Evolutionary conservation across 2,113 vertebrate genomes (phyloP), one percentile per base, ranked within the genome.

Genomic region (Trogon surrucura): DNA sequence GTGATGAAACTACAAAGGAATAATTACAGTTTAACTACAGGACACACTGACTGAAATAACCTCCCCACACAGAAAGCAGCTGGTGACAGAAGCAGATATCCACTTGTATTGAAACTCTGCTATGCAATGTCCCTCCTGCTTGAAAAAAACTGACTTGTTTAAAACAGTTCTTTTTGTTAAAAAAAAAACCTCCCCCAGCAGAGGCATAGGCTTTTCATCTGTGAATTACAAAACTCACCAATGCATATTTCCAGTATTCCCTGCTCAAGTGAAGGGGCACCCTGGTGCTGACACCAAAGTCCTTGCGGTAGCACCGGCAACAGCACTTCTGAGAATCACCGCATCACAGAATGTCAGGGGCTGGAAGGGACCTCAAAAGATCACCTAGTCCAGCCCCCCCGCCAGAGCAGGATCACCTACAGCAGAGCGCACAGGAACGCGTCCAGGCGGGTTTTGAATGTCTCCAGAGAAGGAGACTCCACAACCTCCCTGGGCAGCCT

Each of bases 261-360:
- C 16, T 13, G 1, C 2, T 50, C 14, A 70, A 7, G 7, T 26
- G 44, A 81, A 25, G 30, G 1, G 0, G 25, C 18, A 71, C 7
- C 4, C n/a, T 23, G 47, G 27, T 26, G 67, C 18, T 61, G 85
- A 25, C 14, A 57, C 29, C 1, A 0, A 15, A 84, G 41, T 26
- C 48, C 13, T 17, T 45, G n/a, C n/a, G n/a, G n/a, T n/a, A n/a
- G n/a, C n/a, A n/a, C n/a, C 38, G 38, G n/a, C 5, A 41, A 32
- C 13, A 70, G 22, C 16, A 41, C 21, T 84, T 57, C 32, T 18
- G 9, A 83, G 54, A 57, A n/a, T n/a, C n/a, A n/a, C n/a, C n/a
- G n/a, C n/a, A n/a, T n/a, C n/a, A n/a, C n/a, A n/a, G n/a, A n/a
- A n/a, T n/a, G n/a, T n/a, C n/a, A n/a, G n/a, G n/a, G n/a, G n/a